These are phyloP conservation scores for Meleagris gallopavo DNA, from an alignment of 2,113 vertebrate species.

Conservation along the genomic window DNA sequence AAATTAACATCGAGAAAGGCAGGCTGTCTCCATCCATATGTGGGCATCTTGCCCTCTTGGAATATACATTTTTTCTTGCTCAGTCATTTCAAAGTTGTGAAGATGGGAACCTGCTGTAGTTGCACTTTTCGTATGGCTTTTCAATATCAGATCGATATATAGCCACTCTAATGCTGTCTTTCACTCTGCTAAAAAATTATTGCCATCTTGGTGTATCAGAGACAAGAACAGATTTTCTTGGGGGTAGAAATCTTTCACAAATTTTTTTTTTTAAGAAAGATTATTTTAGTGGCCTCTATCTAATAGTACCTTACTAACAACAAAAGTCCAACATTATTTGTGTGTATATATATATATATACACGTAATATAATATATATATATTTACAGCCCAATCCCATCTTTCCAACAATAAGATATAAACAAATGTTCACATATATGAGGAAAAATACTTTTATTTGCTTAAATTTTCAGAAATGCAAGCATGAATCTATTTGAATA, in stretches of 20 bases:
- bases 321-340: not conserved
- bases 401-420: not conserved
- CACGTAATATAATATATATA: not conserved
- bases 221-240: not conserved
- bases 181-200: not conserved
- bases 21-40: constrained; percentile 28
- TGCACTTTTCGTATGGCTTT: not conserved
- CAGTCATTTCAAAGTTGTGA: not conserved
- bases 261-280: not conserved
- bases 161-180: not conserved
- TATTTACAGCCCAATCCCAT: not conserved
- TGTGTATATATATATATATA: not conserved
- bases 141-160: not conserved
- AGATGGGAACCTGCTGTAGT: not conserved
- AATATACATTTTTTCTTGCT: not conserved
- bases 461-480: not conserved
- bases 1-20: constrained; percentile 62
- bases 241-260: not conserved
- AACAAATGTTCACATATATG: not conserved
- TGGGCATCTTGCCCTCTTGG: not conserved
- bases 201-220: not conserved
- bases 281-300: not conserved
- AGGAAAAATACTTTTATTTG: not conserved
- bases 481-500: not conserved
- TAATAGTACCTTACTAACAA: not conserved